Conservation (phyloP, 2,113 vertebrate species). For the Sander vitreus region DNA sequence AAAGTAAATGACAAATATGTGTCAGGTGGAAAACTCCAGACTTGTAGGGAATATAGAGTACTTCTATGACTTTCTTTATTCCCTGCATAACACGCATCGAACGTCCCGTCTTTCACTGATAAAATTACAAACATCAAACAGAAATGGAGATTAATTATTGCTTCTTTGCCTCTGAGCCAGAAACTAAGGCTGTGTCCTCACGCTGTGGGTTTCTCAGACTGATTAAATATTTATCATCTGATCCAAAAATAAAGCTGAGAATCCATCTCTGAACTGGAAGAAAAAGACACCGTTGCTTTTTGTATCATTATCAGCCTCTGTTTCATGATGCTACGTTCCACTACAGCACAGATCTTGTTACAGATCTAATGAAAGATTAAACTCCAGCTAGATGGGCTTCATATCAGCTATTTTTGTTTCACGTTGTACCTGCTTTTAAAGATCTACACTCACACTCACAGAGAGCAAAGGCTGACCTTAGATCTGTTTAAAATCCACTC, state of each 20-base stretch:
- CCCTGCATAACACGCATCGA: background rate
- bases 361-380: conserved; percentile 23
- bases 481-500: background rate
- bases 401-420: background rate
- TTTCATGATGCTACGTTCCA: background rate
- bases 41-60: no score
- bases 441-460: background rate
- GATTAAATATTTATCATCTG: conserved; percentile 81
- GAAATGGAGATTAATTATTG: conserved; percentile 46
- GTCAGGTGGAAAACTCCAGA: no score
- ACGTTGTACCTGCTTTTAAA: background rate
- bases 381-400: background rate
- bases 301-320: conserved; percentile 29
- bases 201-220: conserved; percentile 58
- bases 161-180: conserved; percentile 45
- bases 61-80: background rate
- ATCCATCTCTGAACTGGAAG: conserved; percentile 68
- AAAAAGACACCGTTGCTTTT: conserved; percentile 47
- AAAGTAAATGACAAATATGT: no score
- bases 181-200: conserved; percentile 59
- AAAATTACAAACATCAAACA: conserved; percentile 40
- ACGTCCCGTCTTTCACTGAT: conserved; percentile 1
- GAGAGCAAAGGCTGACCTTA: background rate
- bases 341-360: conserved; percentile 12
- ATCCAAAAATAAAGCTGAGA: conserved; percentile 77